Percentiles rank a stretch among this genome's conserved stretches.
Conservation (phyloP, 2,113 vertebrate genomes). For the Petaurus breviceps region DNA sequence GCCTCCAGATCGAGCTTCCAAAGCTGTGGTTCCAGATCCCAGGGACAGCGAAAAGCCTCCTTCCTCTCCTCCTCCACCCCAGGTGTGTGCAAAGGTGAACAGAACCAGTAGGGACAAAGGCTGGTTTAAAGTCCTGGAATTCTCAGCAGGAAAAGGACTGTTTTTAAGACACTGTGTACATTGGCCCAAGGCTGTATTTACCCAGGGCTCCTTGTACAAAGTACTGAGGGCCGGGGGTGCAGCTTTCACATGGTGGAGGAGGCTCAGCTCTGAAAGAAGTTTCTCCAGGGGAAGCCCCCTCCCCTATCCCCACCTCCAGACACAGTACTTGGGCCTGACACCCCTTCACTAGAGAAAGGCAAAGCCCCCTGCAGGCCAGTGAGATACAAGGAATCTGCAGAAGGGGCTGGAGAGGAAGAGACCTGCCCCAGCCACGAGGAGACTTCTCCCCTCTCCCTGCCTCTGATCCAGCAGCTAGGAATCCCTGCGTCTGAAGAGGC, state of each 20-base stretch:
- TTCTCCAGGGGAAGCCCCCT: not conserved
- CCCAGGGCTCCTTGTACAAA: constrained; percentile 47
- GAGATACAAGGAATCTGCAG: too few relatives aligned
- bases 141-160: constrained; percentile 65
- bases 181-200: constrained; percentile 71
- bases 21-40: too few relatives aligned
- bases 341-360: not conserved
- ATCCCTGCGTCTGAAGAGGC: not conserved
- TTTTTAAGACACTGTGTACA: constrained; percentile 50
- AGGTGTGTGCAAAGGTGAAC: not conserved
- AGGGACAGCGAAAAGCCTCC: not conserved
- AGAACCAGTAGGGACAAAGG: constrained; percentile 33
- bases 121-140: constrained; percentile 62
- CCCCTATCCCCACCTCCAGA: too few relatives aligned
- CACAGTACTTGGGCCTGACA: too few relatives aligned
- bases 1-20: too few relatives aligned
- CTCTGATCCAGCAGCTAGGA: too few relatives aligned
- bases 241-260: too few relatives aligned
- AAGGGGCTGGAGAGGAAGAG: too few relatives aligned
- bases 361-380: too few relatives aligned
- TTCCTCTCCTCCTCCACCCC: constrained; percentile 53
- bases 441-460: not conserved
- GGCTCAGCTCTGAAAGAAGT: too few relatives aligned
- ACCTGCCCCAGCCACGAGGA: too few relatives aligned
- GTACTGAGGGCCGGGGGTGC: not conserved